Evolutionary conservation across 2,113 vertebrate genomes (phyloP).

Genomic region (Zosterops pallidus): DNA sequence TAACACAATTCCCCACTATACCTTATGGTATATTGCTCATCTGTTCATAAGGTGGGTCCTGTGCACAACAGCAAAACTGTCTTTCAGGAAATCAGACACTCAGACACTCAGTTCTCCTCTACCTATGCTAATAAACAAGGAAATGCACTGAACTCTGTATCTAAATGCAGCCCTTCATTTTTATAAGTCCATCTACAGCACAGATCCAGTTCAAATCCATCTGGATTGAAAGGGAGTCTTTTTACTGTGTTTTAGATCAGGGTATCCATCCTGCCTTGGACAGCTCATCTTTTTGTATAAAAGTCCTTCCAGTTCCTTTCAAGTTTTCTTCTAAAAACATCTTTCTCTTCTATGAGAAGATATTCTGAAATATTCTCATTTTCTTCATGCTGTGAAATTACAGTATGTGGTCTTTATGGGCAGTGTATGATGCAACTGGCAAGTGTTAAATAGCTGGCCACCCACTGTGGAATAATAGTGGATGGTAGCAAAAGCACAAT

Average conservation of each 20-base stretch:
- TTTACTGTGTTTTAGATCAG: neutral
- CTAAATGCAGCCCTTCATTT: neutral
- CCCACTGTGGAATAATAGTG: slow-evolving; percentile 52
- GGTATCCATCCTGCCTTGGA: neutral
- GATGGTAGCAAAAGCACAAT: slow-evolving; percentile 48
- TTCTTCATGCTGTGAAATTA: slow-evolving; percentile 42
- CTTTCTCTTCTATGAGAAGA: neutral
- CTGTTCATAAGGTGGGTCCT: neutral
- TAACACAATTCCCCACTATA: neutral
- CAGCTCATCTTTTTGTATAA: neutral
- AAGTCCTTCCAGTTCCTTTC: neutral
- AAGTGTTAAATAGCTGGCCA: slow-evolving; percentile 54
- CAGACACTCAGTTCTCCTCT: neutral
- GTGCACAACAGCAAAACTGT: neutral
- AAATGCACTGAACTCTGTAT: neutral
- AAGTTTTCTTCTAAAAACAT: neutral
- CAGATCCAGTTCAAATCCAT: neutral
- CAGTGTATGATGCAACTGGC: slow-evolving; percentile 42
- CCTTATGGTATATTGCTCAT: neutral
- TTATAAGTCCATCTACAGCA: neutral
- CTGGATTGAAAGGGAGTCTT: neutral
- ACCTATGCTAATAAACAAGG: neutral
- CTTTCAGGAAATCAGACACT: neutral
- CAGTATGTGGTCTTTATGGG: slow-evolving; percentile 12
- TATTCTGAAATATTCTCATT: slow-evolving; percentile 34